Percentiles rank a stretch among this genome's conserved stretches.
phyloP scores from a whole-genome alignment of 2,113 vertebrate genomes.

The Alosa alosa region DNA sequence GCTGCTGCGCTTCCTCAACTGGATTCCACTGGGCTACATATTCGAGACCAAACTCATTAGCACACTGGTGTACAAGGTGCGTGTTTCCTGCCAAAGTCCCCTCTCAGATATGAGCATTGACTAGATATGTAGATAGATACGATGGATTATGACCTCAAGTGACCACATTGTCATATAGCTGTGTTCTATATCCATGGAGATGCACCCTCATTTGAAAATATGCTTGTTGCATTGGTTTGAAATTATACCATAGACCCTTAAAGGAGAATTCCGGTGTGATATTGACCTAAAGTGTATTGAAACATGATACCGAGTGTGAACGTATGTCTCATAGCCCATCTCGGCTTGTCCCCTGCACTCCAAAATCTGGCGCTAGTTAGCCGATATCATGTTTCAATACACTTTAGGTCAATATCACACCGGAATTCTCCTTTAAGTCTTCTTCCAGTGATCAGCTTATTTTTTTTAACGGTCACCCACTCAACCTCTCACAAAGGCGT shows the following conservation, averaged over 20 bases:
- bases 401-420: no score
- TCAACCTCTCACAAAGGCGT: constrained; percentile 52
- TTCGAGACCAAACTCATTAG: constrained; percentile 97
- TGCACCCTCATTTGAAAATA: not conserved
- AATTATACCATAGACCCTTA: no score
- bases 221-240: not conserved
- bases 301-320: no score
- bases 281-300: no score
- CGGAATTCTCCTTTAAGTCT: no score
- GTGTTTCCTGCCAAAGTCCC: not conserved
- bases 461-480: not conserved
- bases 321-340: no score
- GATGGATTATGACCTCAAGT: not conserved
- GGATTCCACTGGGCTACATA: constrained; percentile 97
- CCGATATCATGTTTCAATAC: no score
- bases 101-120: not conserved
- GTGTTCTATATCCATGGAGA: not conserved
- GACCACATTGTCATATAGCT: not conserved
- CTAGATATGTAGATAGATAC: no score
- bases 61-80: constrained; percentile 96
- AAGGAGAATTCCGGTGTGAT: no score
- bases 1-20: constrained; percentile 91
- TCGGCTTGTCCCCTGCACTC: no score
- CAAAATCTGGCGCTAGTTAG: no score
- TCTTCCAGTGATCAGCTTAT: no score